A percentile compares a stretch with the other conserved stretches of the same genome.
phyloP scores from a whole-genome alignment of 2,113 vertebrate genomes.

The Andinoacara biseriatus region DNA sequence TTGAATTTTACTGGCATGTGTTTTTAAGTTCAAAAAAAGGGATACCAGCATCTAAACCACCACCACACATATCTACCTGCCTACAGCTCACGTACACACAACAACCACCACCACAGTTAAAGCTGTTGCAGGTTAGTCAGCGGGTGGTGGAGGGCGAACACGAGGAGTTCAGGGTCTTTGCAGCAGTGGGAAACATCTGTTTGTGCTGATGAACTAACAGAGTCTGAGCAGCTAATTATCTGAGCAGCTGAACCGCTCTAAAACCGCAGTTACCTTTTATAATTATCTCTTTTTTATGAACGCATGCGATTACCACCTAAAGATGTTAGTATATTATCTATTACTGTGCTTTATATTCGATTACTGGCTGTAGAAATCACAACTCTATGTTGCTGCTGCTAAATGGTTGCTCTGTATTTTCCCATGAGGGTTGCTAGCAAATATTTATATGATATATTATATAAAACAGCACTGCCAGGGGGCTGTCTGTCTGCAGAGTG shows the following conservation, averaged over 20 bases:
- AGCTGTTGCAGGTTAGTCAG: background rate
- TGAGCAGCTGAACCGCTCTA: background rate
- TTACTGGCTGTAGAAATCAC: too few relatives aligned
- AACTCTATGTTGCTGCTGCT: too few relatives aligned
- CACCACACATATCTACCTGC: background rate
- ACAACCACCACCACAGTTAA: background rate
- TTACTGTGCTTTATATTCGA: background rate
- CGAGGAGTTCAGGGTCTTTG: background rate
- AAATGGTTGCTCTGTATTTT: background rate
- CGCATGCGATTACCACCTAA: too few relatives aligned
- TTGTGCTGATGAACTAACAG: background rate
- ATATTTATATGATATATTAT: background rate
- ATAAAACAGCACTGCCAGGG: too few relatives aligned
- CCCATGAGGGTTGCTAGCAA: background rate
- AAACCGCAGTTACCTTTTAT: too few relatives aligned
- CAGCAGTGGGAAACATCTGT: background rate
- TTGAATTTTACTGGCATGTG: too few relatives aligned
- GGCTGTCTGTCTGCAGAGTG: background rate
- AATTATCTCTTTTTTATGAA: too few relatives aligned
- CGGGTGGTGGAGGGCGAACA: background rate
- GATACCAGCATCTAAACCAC: background rate
- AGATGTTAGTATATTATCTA: background rate
- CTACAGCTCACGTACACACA: background rate
- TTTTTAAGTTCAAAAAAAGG: too few relatives aligned
- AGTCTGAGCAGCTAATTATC: background rate